These are phyloP conservation scores for Eclectus roratus DNA, from an alignment of 2,113 vertebrate genomes.

Conservation along the genomic window DNA sequence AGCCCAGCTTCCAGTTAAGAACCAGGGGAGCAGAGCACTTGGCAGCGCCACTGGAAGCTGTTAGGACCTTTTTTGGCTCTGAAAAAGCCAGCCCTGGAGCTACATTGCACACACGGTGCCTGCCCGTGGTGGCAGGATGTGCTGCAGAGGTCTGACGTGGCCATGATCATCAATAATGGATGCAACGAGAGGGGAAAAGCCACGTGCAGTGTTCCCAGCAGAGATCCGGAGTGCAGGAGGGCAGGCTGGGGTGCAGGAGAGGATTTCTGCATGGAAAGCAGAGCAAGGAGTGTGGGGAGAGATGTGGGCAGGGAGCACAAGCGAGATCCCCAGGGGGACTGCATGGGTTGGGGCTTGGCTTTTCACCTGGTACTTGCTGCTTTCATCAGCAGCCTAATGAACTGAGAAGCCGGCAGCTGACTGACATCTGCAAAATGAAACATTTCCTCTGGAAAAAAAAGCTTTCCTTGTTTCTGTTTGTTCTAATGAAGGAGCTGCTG, in stretches of 20 bases:
- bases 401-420: neutral
- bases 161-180: neutral
- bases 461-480: neutral
- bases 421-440: neutral
- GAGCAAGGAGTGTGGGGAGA: neutral
- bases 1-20: neutral
- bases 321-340: neutral
- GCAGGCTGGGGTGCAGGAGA: neutral
- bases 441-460: neutral
- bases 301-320: neutral
- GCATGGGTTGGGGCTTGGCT: too few relatives aligned
- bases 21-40: neutral
- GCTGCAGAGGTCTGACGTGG: fast-evolving
- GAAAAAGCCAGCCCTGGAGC: neutral
- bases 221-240: neutral
- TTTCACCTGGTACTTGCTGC: fast-evolving
- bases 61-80: neutral
- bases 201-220: neutral
- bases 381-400: neutral
- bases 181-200: neutral
- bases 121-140: neutral
- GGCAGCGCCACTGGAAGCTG: neutral
- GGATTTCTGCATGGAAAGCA: neutral
- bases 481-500: neutral
- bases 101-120: fast-evolving